Evolutionary conservation across 2,888 invertebrate genomes (phyloP), one percentile per base, ranked within the genome.

Genomic region (Omphaloscelis lunosa): DNA sequence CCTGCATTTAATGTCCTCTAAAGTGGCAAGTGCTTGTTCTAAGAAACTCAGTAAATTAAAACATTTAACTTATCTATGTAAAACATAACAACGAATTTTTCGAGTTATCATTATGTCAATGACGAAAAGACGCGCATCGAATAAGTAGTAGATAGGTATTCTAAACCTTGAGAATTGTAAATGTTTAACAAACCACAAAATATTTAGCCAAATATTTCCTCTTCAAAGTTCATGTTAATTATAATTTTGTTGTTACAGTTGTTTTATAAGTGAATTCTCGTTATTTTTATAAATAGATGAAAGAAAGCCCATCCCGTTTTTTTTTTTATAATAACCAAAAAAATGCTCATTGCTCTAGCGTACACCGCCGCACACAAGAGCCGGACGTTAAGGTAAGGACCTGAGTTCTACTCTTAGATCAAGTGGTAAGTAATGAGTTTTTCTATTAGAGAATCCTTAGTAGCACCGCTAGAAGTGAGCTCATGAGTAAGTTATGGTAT

Each of bases 181-280:
- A 61, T 41, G 23, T 68, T 41, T 34, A 41, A 56, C 59, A 70
- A 75, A 70, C 51, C 66, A 75, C 66, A 75, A 81, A 66, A 80
- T 58, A 61, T 48, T 34, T 53, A 70, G 66, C 48, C 39, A 66
- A 48, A 56, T 39, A 59, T 45, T 58, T 79, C 56, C 51, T 67
- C 15, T 80, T 67, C 11, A 53, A 79, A 62, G 20, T 79, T 76
- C 72, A 53, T 51, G 56, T 78, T 66, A 59, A 66, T 66, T 53
- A 67, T 12, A 39, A 53, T 39, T 56, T 77, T 69, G 20, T 62
- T 45, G 34, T 45, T 56, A 45, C 62, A 66, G 27, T 48, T 75
- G 17, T 7, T 66, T 39, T 51, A 20, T 51, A 56, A 27, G 27
- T 53, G 51, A 2, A 45, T 58, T 45, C 23, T 23, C 29, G n/a